Conservation (phyloP, 2,113 vertebrate genomes). For the Coreoperca whiteheadi region DNA sequence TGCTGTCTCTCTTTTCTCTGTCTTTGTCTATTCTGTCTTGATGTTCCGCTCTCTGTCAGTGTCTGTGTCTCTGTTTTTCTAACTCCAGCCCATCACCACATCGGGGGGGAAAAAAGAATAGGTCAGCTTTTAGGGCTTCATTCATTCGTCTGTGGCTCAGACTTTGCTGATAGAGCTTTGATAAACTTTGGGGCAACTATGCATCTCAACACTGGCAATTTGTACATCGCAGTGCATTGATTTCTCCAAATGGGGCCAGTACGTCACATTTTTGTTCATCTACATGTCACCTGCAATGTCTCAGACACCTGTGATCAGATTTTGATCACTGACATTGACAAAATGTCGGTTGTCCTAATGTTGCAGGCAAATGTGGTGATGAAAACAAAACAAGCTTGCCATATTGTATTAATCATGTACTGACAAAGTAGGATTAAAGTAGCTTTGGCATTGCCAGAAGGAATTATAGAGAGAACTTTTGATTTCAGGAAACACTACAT, state of each 20-base stretch:
- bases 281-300: neutral
- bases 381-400: neutral
- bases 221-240: neutral
- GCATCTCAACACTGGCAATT: neutral
- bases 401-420: neutral
- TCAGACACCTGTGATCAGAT: neutral
- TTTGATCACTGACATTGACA: neutral
- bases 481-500: neutral
- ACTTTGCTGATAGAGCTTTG: neutral
- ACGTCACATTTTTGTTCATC: neutral
- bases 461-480: neutral
- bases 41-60: constrained; percentile 7
- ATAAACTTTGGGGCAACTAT: neutral
- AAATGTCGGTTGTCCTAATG: neutral
- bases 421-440: neutral
- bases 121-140: neutral
- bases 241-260: neutral
- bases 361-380: neutral
- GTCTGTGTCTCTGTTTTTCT: neutral
- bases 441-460: neutral
- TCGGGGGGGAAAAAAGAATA: too few relatives aligned
- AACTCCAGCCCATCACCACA: neutral
- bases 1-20: neutral
- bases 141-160: neutral
- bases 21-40: constrained; percentile 5